These are phyloP conservation scores for Cordylochernes scorpioides DNA, from an alignment of 2,888 invertebrate species.

Conservation along the genomic window DNA sequence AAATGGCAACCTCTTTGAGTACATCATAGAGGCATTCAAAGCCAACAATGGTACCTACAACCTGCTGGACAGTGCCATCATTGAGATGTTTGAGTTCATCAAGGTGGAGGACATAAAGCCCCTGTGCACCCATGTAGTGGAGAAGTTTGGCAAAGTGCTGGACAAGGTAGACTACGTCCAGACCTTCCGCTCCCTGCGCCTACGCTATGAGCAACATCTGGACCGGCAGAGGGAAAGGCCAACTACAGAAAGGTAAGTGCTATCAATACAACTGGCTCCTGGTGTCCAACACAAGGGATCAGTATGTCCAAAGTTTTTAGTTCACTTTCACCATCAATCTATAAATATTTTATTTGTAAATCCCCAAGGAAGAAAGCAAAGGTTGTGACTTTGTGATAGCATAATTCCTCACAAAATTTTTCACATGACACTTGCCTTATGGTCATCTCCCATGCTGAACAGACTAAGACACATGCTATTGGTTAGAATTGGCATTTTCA, in stretches of 20 bases:
- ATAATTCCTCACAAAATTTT: too few relatives aligned
- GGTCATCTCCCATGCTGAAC: too few relatives aligned
- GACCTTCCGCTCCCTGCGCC: conserved; percentile 76
- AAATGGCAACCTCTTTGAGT: conserved; percentile 75
- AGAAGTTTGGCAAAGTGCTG: conserved; percentile 77
- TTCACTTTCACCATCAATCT: too few relatives aligned
- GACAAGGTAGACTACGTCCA: conserved; percentile 90
- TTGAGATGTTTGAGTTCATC: conserved; percentile 98
- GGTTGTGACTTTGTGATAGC: too few relatives aligned
- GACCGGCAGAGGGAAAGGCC: conserved; percentile 62
- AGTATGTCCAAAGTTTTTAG: too few relatives aligned
- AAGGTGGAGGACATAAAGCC: conserved; percentile 35
- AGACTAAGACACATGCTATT: too few relatives aligned
- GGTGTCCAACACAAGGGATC: too few relatives aligned
- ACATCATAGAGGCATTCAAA: conserved; percentile 82
- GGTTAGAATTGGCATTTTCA: too few relatives aligned
- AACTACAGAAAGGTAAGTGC: conserved; percentile 35
- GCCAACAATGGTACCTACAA: conserved; percentile 94
- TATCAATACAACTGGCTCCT: too few relatives aligned
- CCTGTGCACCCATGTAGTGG: conserved; percentile 55
- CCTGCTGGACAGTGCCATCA: conserved; percentile 87
- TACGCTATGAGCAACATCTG: conserved; percentile 68
- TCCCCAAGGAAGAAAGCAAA: too few relatives aligned
- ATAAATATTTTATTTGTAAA: too few relatives aligned
- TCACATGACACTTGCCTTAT: too few relatives aligned